These are phyloP conservation scores for Otolemur crassicaudatus DNA, from an alignment of 2,797 vertebrate species.

Conservation along the genomic window DNA sequence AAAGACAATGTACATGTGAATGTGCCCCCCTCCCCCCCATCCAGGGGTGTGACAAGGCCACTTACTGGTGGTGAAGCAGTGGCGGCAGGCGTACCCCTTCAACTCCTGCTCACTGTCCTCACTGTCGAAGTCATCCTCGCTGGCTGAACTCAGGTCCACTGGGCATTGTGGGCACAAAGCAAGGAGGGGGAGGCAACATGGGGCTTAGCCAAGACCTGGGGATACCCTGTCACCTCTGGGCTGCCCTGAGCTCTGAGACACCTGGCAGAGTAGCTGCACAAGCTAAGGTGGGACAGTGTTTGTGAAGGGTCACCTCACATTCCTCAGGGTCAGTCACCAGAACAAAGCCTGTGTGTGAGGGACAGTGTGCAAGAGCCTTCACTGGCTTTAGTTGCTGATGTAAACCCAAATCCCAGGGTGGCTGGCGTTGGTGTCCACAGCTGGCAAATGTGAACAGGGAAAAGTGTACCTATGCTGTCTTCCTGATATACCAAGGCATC, in stretches of 20 bases:
- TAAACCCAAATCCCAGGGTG: not conserved
- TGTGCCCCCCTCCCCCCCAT: accelerated
- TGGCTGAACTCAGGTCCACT: constrained; percentile 99
- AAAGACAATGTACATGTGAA: not conserved
- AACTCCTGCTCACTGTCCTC: constrained; percentile 99
- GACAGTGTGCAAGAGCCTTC: not conserved
- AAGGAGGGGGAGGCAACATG: not conserved
- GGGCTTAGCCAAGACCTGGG: not conserved
- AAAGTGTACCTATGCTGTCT: not conserved
- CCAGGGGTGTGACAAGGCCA: not conserved
- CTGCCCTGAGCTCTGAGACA: not conserved
- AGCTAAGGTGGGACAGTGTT: not conserved
- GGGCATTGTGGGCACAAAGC: constrained; percentile 34
- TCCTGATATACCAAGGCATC: not conserved
- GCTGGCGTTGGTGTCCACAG: not conserved
- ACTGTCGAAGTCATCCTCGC: constrained; percentile 99
- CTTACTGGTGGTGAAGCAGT: constrained; percentile 99
- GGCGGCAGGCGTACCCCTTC: constrained; percentile 99
- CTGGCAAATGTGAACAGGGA: not conserved
- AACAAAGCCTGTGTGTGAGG: not conserved
- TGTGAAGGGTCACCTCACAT: not conserved
- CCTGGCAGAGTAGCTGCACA: not conserved
- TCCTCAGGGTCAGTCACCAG: not conserved
- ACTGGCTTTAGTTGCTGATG: not conserved
- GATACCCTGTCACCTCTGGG: not conserved